phyloP scores from a whole-genome alignment of 2,113 vertebrate species.

The Xenopus laevis region DNA sequence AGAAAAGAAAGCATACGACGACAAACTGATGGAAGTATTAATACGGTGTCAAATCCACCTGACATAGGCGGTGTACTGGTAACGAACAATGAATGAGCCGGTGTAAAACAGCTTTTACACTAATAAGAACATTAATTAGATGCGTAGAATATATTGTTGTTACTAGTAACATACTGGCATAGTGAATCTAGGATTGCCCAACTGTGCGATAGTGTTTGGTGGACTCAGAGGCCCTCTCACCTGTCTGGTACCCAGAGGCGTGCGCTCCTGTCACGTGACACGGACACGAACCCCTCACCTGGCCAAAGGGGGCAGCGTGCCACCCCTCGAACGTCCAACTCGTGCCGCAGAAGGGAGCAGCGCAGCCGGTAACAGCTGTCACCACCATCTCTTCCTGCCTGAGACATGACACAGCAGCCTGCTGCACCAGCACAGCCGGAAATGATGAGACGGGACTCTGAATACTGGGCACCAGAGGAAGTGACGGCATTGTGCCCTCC shows the following conservation, averaged over 20 bases:
- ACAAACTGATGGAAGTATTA: too few relatives aligned
- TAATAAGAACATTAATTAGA: too few relatives aligned
- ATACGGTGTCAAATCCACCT: too few relatives aligned
- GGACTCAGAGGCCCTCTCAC: constrained; percentile 53
- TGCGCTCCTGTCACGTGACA: constrained; percentile 88
- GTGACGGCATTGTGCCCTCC: constrained; percentile 24
- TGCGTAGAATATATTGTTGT: too few relatives aligned
- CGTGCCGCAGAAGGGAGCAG: constrained; percentile 83
- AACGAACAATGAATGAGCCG: too few relatives aligned
- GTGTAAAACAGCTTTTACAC: too few relatives aligned
- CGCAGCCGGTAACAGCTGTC: constrained; percentile 76
- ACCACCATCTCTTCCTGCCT: constrained; percentile 10
- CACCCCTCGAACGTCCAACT: constrained; percentile 88
- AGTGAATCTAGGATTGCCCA: too few relatives aligned
- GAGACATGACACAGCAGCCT: constrained; percentile 67
- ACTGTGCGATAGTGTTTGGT: too few relatives aligned
- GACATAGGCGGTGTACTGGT: too few relatives aligned
- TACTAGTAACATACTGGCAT: too few relatives aligned
- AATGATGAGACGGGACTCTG: constrained; percentile 15
- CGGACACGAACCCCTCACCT: constrained; percentile 83
- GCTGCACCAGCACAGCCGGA: constrained; percentile 51
- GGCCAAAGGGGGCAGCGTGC: constrained; percentile 66
- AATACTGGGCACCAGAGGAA: constrained; percentile 23
- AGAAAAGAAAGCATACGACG: too few relatives aligned
- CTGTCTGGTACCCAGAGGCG: constrained; percentile 87